Percentiles rank a stretch among this genome's conserved stretches.
These are phyloP conservation scores for Acromyrmex echinatior DNA, from an alignment of 1,140 invertebrate genomes.

Conservation along the genomic window DNA sequence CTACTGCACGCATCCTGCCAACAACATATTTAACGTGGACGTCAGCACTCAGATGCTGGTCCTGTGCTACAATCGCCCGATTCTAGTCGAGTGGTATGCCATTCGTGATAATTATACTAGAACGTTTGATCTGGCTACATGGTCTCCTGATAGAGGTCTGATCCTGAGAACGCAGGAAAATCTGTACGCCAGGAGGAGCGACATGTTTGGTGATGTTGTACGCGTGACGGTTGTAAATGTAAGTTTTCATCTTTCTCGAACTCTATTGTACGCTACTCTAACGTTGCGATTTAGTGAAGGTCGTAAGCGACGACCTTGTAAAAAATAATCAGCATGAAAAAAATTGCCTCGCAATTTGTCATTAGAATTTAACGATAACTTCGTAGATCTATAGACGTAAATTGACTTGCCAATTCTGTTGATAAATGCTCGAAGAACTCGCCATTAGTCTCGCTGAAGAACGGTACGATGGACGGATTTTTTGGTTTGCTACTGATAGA, in stretches of 20 bases:
- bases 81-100: slow-evolving; percentile 73
- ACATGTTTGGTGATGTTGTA: slow-evolving; percentile 68
- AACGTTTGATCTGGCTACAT: slow-evolving; percentile 64
- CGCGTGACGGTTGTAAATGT: slow-evolving; percentile 70
- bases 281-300: not conserved
- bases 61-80: slow-evolving; percentile 62
- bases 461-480: slow-evolving; percentile 52
- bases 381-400: not conserved
- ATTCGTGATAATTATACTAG: slow-evolving; percentile 56
- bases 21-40: slow-evolving; percentile 66
- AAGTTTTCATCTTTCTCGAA: not conserved
- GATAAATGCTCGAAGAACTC: slow-evolving; percentile 67
- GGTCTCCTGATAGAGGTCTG: slow-evolving; percentile 58
- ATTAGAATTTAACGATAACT: not conserved
- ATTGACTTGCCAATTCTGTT: slow-evolving; percentile 19
- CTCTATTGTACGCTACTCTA: not conserved
- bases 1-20: slow-evolving; percentile 58
- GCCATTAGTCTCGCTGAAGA: slow-evolving; percentile 30
- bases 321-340: not conserved
- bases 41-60: slow-evolving; percentile 75
- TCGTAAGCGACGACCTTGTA: not conserved
- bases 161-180: not conserved
- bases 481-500: slow-evolving; percentile 72
- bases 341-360: not conserved
- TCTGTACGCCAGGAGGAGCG: slow-evolving; percentile 65